Conservation (phyloP, 2,113 vertebrate species). For the Columba livia region DNA sequence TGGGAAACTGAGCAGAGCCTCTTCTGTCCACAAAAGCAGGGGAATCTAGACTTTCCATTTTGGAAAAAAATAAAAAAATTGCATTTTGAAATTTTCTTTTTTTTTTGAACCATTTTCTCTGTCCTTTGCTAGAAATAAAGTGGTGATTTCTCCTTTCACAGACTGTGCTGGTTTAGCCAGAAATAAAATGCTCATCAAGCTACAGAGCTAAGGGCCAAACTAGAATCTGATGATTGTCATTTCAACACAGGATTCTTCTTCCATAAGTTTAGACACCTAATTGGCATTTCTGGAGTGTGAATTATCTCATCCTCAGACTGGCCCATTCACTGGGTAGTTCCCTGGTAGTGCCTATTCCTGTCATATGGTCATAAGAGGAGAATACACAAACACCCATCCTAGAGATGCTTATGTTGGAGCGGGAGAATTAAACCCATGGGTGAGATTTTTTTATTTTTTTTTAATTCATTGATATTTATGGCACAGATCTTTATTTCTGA, state of each 20-base stretch:
- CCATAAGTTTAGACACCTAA: background rate
- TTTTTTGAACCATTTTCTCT: background rate
- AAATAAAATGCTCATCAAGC: background rate
- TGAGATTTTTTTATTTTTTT: background rate
- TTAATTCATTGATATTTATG: background rate
- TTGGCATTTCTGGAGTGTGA: background rate
- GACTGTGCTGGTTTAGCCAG: background rate
- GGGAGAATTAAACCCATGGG: background rate
- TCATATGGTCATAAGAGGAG: background rate
- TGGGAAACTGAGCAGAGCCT: background rate
- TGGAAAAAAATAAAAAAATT: background rate
- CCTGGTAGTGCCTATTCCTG: background rate
- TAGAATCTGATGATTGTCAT: background rate
- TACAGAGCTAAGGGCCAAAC: background rate
- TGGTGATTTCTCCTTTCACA: background rate
- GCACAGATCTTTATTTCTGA: background rate
- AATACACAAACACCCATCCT: rapidly evolving
- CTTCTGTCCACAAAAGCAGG: background rate
- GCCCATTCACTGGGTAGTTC: background rate
- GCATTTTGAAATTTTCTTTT: background rate
- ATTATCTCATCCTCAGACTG: background rate
- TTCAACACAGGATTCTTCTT: background rate
- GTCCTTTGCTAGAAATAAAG: background rate
- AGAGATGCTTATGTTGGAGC: background rate
- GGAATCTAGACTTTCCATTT: background rate